Evolutionary conservation across 2,797 vertebrate genomes (phyloP).

Genomic region (Luscinia megarhynchos): DNA sequence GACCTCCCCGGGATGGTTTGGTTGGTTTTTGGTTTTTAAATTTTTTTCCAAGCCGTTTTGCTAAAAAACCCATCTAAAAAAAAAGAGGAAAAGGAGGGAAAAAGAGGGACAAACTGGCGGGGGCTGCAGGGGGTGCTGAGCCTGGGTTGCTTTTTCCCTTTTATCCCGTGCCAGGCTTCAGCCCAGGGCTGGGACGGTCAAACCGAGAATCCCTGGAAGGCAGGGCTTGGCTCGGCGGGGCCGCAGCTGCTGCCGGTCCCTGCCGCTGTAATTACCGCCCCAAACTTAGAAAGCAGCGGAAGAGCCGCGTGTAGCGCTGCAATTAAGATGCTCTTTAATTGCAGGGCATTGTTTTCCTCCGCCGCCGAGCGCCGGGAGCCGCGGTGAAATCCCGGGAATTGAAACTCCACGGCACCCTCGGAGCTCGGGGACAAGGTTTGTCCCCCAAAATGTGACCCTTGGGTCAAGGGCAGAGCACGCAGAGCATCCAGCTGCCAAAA

Average conservation of each 20-base stretch:
- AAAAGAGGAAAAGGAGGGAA: too few relatives aligned
- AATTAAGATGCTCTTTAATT: slow-evolving; percentile 58
- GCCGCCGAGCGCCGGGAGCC: not conserved
- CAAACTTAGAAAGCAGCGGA: slow-evolving; percentile 72
- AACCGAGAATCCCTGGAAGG: slow-evolving; percentile 67
- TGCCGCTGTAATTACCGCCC: slow-evolving; percentile 56
- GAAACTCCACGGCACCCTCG: not conserved
- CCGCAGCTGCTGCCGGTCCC: slow-evolving; percentile 31
- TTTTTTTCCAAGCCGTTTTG: not conserved
- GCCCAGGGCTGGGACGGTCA: not conserved
- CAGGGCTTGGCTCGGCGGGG: slow-evolving; percentile 10
- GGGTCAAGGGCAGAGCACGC: not conserved
- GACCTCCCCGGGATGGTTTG: not conserved
- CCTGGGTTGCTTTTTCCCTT: not conserved
- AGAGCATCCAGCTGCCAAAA: not conserved
- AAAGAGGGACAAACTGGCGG: not conserved
- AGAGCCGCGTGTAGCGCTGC: slow-evolving; percentile 31
- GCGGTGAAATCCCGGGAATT: not conserved
- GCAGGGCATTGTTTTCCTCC: slow-evolving; percentile 23
- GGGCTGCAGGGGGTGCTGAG: not conserved
- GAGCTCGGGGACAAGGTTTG: too few relatives aligned
- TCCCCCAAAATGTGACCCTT: not conserved
- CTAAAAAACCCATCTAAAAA: not conserved
- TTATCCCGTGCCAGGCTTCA: not conserved
- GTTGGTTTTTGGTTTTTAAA: not conserved